Conservation (phyloP, 2,797 vertebrate genomes). For the Brotula barbata region DNA sequence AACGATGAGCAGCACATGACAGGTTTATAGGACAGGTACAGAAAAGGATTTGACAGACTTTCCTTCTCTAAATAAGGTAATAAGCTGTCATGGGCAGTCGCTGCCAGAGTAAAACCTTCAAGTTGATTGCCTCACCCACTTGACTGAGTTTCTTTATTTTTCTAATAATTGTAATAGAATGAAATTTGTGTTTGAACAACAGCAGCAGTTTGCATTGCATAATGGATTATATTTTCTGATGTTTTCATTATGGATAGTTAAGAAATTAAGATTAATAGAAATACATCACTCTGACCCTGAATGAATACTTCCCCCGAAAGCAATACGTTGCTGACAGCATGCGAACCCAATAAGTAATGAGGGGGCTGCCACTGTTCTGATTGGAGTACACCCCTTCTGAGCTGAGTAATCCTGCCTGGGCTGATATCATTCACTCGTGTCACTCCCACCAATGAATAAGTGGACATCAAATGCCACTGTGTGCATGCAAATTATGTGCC, state of each 20-base stretch:
- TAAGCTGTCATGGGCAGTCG: slow-evolving; percentile 20
- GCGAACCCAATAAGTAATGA: slow-evolving; percentile 33
- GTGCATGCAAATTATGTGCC: slow-evolving; percentile 29
- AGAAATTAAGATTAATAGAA: slow-evolving; percentile 34
- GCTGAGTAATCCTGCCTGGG: slow-evolving; percentile 29
- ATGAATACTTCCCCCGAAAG: slow-evolving; percentile 14
- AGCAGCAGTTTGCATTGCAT: slow-evolving; percentile 3
- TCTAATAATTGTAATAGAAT: slow-evolving; percentile 21
- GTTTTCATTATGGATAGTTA: slow-evolving; percentile 20
- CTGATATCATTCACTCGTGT: slow-evolving; percentile 32
- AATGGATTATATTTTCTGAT: slow-evolving; percentile 4
- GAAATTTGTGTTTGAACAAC: slow-evolving; percentile 21
- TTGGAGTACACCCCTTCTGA: slow-evolving; percentile 28
- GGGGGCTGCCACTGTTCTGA: slow-evolving; percentile 27
- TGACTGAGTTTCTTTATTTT: slow-evolving; percentile 19
- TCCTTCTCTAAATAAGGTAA: slow-evolving; percentile 44
- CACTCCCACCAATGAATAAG: slow-evolving; percentile 43
- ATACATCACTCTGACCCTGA: slow-evolving; percentile 26
- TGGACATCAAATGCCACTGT: slow-evolving; percentile 40
- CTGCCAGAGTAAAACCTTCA: slow-evolving; percentile 39
- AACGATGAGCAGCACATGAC: slow-evolving; percentile 34
- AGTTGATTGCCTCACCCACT: slow-evolving; percentile 23
- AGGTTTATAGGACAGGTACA: slow-evolving; percentile 42
- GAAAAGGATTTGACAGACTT: slow-evolving; percentile 33
- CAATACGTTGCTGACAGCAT: slow-evolving; percentile 28